These are phyloP conservation scores for Emydoidea blandingii DNA, from an alignment of 2,797 vertebrate species.

Conservation along the genomic window DNA sequence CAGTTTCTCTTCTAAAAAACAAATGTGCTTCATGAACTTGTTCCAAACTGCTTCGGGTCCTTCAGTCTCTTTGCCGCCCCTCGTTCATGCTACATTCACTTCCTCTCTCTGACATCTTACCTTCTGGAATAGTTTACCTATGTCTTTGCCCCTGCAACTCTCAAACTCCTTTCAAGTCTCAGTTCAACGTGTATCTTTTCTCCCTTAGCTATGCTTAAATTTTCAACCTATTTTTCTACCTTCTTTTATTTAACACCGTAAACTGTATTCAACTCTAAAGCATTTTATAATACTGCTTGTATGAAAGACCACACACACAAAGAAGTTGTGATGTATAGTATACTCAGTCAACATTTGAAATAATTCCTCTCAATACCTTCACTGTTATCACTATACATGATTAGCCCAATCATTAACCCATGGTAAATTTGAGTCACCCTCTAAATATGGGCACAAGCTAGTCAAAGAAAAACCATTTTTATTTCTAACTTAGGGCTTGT, in stretches of 20 bases:
- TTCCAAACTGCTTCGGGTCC: neutral
- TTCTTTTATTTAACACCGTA: neutral
- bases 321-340: neutral
- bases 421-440: neutral
- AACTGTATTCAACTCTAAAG: neutral
- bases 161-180: neutral
- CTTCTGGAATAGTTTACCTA: neutral
- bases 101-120: neutral
- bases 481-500: neutral
- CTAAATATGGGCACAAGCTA: neutral
- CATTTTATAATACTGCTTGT: neutral
- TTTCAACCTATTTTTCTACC: neutral
- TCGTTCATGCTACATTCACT: neutral
- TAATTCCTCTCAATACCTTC: neutral
- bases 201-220: neutral
- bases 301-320: neutral
- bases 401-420: neutral
- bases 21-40: neutral
- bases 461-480: neutral
- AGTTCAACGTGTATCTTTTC: neutral
- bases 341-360: neutral
- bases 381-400: neutral
- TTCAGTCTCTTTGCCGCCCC: neutral
- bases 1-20: neutral
- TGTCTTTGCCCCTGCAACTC: neutral